phyloP scores from a whole-genome alignment of 2,113 vertebrate genomes.

The Nibea albiflora region DNA sequence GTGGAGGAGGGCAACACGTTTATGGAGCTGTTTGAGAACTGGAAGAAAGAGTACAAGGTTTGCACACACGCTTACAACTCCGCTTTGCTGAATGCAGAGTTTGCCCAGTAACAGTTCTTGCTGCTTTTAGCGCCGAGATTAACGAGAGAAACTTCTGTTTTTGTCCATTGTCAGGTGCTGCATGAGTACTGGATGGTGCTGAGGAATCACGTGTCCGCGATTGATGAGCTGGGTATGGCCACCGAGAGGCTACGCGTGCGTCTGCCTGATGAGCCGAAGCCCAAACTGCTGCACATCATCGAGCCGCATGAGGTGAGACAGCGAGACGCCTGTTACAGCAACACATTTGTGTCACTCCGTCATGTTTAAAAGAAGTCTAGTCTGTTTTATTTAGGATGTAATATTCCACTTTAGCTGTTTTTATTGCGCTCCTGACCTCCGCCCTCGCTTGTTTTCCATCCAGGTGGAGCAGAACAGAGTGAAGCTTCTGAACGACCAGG shows the following conservation, averaged over 20 bases:
- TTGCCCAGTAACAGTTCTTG: background rate
- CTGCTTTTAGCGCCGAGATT: background rate
- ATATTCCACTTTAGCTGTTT: constrained; percentile 22
- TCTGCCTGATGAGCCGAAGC: constrained; percentile 93
- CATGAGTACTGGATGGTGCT: constrained; percentile 99
- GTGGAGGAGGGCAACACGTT: constrained; percentile 92
- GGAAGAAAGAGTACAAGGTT: constrained; percentile 99
- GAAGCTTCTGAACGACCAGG: constrained; percentile 96
- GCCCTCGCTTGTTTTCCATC: background rate
- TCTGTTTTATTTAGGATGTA: too few species aligned
- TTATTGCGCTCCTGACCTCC: constrained; percentile 21
- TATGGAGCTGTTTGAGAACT: constrained; percentile 96
- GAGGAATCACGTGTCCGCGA: constrained; percentile 95
- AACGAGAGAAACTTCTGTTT: background rate
- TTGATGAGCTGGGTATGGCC: constrained; percentile 98
- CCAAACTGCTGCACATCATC: constrained; percentile 95
- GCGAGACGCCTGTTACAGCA: background rate
- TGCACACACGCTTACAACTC: background rate
- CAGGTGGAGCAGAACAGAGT: constrained; percentile 97
- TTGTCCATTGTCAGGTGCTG: constrained; percentile 84
- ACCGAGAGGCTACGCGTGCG: constrained; percentile 94
- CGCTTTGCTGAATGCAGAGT: background rate
- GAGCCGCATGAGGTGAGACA: constrained; percentile 92
- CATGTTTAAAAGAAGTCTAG: too few species aligned
- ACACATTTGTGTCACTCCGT: too few species aligned